A percentile compares a stretch with the other conserved stretches of the same genome.
phyloP scores from a whole-genome alignment of 2,888 invertebrate genomes.

The Idaea biselata region DNA sequence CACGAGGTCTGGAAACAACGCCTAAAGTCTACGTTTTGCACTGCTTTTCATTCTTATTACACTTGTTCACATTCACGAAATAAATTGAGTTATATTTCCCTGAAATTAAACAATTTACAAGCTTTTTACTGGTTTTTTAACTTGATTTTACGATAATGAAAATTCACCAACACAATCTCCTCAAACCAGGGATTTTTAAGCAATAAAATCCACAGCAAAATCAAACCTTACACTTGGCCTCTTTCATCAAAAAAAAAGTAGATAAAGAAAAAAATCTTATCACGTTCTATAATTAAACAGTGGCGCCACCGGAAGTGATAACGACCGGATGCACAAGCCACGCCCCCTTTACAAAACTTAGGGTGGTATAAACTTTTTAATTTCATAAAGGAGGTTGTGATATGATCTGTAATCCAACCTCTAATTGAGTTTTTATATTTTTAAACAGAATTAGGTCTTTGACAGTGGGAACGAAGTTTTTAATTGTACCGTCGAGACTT shows the following conservation, averaged over 20 bases:
- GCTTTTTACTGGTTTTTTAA: no score
- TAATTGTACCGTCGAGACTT: not conserved
- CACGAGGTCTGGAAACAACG: no score
- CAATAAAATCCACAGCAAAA: not conserved
- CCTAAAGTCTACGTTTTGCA: no score
- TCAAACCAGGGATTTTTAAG: no score
- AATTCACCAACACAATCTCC: no score
- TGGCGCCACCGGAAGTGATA: constrained; percentile 52
- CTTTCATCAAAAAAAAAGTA: constrained; percentile 28
- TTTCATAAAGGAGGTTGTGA: constrained; percentile 16
- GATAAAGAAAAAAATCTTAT: constrained; percentile 39
- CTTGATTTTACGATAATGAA: no score
- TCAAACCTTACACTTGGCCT: constrained; percentile 15
- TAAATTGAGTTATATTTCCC: no score
- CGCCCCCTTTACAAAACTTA: constrained; percentile 35
- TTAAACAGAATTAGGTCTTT: constrained; percentile 3
- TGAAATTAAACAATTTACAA: no score
- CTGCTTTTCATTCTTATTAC: no score
- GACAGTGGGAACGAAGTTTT: not conserved
- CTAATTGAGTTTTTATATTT: constrained; percentile 26
- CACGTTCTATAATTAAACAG: constrained; percentile 48
- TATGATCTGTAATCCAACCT: constrained; percentile 27
- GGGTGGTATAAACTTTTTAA: constrained; percentile 22
- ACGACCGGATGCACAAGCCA: constrained; percentile 45
- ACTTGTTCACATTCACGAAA: no score